A percentile compares a stretch with the other conserved stretches of the same genome.
These are phyloP conservation scores for Globia sparganii DNA, from an alignment of 2,888 invertebrate species.

Conservation along the genomic window DNA sequence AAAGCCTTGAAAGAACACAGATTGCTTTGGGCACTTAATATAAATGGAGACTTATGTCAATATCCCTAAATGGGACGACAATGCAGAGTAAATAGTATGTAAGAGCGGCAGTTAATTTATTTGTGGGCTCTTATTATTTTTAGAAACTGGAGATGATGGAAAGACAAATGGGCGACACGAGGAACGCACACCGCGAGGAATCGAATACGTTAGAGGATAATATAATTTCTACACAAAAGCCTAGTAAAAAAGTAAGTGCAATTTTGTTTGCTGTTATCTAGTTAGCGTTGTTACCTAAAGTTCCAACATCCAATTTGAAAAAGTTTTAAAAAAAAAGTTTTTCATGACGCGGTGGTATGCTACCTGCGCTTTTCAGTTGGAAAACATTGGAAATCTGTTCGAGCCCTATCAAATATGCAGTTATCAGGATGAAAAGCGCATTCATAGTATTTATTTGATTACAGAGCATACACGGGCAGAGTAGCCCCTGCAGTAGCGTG, in stretches of 20 bases:
- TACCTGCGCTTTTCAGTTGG: background rate
- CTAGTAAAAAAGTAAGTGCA: constrained; percentile 76
- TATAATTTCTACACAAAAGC: constrained; percentile 73
- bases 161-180: constrained; percentile 84
- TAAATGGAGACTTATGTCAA: background rate
- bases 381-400: background rate
- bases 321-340: too few relatives aligned
- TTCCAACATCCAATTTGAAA: background rate
- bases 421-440: background rate
- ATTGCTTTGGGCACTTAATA: too few relatives aligned
- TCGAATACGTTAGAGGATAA: constrained; percentile 71
- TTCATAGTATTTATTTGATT: background rate
- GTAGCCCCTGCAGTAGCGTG: constrained; percentile 75
- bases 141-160: constrained; percentile 86
- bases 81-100: background rate
- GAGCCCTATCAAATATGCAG: background rate
- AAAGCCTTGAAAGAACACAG: background rate
- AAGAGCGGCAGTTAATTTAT: background rate
- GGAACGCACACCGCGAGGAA: constrained; percentile 72
- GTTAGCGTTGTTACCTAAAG: background rate
- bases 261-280: background rate
- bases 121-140: constrained; percentile 23
- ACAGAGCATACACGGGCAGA: constrained; percentile 40
- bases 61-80: background rate
- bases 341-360: background rate